Percentiles rank a stretch among this genome's conserved stretches.
Evolutionary conservation across 2,113 vertebrate genomes (phyloP).

Genomic region (Nymphicus hollandicus): DNA sequence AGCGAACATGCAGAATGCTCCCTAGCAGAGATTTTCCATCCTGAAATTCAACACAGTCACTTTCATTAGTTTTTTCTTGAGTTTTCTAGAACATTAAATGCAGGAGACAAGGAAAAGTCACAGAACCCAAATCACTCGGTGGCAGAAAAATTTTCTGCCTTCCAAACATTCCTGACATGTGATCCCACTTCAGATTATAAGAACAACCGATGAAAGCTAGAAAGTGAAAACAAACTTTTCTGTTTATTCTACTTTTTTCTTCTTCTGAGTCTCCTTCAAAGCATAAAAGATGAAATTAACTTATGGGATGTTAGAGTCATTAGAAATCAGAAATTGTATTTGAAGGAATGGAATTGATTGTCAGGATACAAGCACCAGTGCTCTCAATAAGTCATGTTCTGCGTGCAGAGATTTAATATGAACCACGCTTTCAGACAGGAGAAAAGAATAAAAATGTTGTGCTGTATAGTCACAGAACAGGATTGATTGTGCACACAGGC

Average conservation of each 20-base stretch:
- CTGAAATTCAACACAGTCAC: neutral
- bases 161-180: neutral
- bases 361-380: neutral
- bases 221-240: neutral
- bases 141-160: neutral
- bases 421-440: neutral
- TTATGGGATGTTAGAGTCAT: neutral
- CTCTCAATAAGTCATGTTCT: neutral
- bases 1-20: neutral
- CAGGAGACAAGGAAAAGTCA: neutral
- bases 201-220: neutral
- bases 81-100: neutral
- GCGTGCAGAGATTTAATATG: neutral
- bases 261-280: neutral
- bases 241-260: neutral
- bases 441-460: neutral
- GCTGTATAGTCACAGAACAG: neutral
- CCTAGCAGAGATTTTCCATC: neutral
- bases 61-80: neutral
- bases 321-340: conserved; percentile 1
- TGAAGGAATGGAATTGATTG: conserved; percentile 8
- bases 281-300: neutral
- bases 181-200: neutral
- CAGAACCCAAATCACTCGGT: neutral
- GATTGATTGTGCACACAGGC: neutral